These are phyloP conservation scores for Cephus runcator DNA, from an alignment of 2,888 invertebrate species.

Conservation along the genomic window DNA sequence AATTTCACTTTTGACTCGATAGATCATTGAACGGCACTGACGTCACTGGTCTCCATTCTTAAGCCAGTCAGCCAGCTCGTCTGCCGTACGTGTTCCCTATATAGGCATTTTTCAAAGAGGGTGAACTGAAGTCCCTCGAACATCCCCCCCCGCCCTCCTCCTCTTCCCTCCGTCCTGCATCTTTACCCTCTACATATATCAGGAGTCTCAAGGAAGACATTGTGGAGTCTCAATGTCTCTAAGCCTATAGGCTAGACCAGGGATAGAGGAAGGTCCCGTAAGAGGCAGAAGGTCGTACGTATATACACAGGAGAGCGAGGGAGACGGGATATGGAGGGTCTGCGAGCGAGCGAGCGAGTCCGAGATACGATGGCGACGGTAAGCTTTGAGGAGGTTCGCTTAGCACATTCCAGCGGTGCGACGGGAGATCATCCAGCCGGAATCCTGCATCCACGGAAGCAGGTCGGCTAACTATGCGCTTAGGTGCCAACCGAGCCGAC, in stretches of 20 bases:
- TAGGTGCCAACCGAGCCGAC: constrained; percentile 44
- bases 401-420: constrained; percentile 27
- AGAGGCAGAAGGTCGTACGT: not conserved
- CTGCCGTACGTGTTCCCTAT: not conserved
- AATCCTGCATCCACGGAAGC: constrained; percentile 32
- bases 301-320: not conserved
- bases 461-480: constrained; percentile 43
- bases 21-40: not conserved
- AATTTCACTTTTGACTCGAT: not conserved
- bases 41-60: not conserved
- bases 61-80: not conserved
- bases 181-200: not conserved
- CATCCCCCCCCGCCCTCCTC: not conserved
- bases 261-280: not conserved
- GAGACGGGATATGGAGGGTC: not conserved
- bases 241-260: not conserved
- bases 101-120: not conserved
- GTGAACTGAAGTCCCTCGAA: not conserved
- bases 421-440: constrained; percentile 25
- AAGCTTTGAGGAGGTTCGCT: constrained; percentile 18
- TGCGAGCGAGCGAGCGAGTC: not conserved
- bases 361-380: not conserved
- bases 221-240: not conserved
- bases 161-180: not conserved
- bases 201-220: not conserved